phyloP scores from a whole-genome alignment of 2,113 vertebrate species.

The Tetrao urogallus region DNA sequence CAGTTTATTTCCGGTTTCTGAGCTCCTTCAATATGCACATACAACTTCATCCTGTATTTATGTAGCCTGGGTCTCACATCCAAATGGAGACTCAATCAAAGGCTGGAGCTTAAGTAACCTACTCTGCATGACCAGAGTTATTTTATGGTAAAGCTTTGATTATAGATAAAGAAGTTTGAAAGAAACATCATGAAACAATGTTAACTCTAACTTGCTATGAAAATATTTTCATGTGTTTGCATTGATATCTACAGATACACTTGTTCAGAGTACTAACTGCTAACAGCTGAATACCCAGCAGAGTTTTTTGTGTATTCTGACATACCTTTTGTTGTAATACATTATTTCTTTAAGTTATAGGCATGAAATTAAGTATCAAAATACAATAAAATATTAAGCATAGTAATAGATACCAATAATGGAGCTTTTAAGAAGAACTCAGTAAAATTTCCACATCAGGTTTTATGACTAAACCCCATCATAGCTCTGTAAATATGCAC shows the following conservation, averaged over 20 bases:
- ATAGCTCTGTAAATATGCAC: not conserved
- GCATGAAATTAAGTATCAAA: not conserved
- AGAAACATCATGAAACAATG: not conserved
- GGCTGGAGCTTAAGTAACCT: accelerated
- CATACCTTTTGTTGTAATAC: accelerated
- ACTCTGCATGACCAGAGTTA: not conserved
- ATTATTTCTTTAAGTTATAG: not conserved
- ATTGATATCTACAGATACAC: not conserved
- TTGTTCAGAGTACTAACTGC: not conserved
- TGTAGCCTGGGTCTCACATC: not conserved
- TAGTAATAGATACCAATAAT: not conserved
- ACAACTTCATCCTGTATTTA: not conserved
- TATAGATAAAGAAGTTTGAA: not conserved
- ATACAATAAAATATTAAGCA: not conserved
- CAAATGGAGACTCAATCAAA: not conserved
- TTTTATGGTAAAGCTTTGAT: not conserved
- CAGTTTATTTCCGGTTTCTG: not conserved
- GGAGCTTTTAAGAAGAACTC: not conserved
- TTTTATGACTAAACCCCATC: not conserved
- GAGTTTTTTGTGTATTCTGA: not conserved
- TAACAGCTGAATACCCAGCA: not conserved
- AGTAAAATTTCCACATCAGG: not conserved
- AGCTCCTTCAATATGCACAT: not conserved
- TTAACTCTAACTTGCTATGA: not conserved
- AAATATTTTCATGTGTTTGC: not conserved